Evolutionary conservation across 2,888 invertebrate species (phyloP).

Genomic region (Dioctria rufipes): DNA sequence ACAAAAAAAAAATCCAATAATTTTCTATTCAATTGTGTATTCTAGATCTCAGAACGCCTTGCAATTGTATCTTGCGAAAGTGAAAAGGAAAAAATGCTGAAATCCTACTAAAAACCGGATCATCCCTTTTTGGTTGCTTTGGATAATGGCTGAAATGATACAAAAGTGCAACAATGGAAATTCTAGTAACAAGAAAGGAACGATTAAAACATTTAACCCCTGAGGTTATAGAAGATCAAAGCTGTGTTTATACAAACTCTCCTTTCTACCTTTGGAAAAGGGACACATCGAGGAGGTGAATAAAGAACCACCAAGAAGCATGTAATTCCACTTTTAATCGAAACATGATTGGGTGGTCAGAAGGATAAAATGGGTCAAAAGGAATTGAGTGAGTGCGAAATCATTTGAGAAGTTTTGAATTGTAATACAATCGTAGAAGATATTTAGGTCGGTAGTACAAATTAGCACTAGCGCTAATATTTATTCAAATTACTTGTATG

Average conservation of each 20-base stretch:
- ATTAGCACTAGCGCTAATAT: no score
- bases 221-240: slow-evolving; percentile 55
- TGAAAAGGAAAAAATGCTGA: slow-evolving; percentile 45
- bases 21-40: slow-evolving; percentile 10
- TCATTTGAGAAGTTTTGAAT: no score
- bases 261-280: neutral
- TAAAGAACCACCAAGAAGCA: slow-evolving; percentile 57
- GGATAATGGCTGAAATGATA: slow-evolving; percentile 53
- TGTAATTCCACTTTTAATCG: slow-evolving; percentile 58
- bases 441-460: no score
- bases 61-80: slow-evolving; percentile 44
- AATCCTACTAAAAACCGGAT: slow-evolving; percentile 59
- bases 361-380: neutral
- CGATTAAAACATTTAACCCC: slow-evolving; percentile 57
- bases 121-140: slow-evolving; percentile 56
- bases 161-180: slow-evolving; percentile 57
- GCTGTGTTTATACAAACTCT: slow-evolving; percentile 56
- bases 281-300: slow-evolving; percentile 37
- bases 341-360: slow-evolving; percentile 56
- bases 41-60: slow-evolving; percentile 22
- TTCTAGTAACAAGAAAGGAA: slow-evolving; percentile 35
- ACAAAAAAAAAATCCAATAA: slow-evolving; percentile 3
- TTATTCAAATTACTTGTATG: no score
- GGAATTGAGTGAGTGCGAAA: no score
- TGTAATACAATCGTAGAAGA: no score